Base-by-base conservation (phyloP, 2,888 invertebrate genomes). In the Sepiola atlantica region DNA sequence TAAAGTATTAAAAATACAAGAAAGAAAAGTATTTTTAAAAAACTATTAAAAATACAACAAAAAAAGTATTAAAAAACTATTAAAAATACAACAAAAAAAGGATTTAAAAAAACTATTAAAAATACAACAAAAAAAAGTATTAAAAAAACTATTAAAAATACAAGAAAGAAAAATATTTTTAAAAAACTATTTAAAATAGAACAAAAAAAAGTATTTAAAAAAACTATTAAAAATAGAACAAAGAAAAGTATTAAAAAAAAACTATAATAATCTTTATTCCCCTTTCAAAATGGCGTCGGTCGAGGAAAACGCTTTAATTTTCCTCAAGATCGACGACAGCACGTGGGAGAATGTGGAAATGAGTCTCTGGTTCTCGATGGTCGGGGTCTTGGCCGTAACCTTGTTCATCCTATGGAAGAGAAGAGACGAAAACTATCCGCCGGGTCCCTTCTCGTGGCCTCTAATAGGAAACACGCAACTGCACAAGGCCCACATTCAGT, bases 391-490 rank as follows among this genome's bases (percentile, higher is more conserved):
- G 18, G 93, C 93, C 10, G 93, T 96, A 24, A 95, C 95, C 93
- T 90, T 95, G 10, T 91, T 96, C 28, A 95, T 95, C 93, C 93
- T 96, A 10, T 95, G 95, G 95, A 95, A 94, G 90, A 95, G 93
- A 18, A 93, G 93, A 45, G 54, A 55, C 4, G 94, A 93, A 24
- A 95, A 95, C 91, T 95, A 95, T 94, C 96, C 96, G 18, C 94
- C 95, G 10, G 96, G 96, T 0, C 96, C 96, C 8, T 94, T 95
- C 90, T 92, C 94, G 8, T 95, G 95, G 94, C 96, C 96, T 0
- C 54, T 96, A 14, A 94, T 96, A 92, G 96, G 96, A 35, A 96
- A 95, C 94, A 90, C 95, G 12, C 95, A 95, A 35, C 94, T 95
- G 35, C 94, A 96, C 32, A 95, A 94, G 94, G 95, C 96, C 18